Evolutionary conservation across 2,113 vertebrate species (phyloP), one percentile per base, ranked within the genome.

Genomic region (Phaethon lepturus): DNA sequence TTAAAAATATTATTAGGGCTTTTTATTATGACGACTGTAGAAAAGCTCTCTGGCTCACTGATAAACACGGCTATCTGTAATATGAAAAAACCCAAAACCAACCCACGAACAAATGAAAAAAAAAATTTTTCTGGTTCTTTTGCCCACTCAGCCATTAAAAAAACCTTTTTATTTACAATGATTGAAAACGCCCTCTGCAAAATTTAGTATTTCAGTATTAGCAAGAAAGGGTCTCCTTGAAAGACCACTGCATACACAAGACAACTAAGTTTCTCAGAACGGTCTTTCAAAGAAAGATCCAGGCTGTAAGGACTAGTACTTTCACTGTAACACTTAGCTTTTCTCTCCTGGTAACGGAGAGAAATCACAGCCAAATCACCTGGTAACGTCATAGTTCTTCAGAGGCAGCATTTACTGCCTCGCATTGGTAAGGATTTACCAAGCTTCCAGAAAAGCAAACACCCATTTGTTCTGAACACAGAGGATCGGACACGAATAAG

Each of bases 1-100:
- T 97, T 96, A 92, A 94, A 97, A 98, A 97, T 95, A 96, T 91
- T 95, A 97, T 94, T 93, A 91, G 95, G 77, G 86, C 55, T 95
- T 95, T 97, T 96, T 93, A 74, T 91, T 86, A 45, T 49, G 44
- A 53, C 78, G 85, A 78, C 90, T 88, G 44, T 18, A 38, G 91
- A 94, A 92, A 88, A 63, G 85, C 49, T 83, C 77, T 63, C 53
- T 73, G 91, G 76, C 88, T 96, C 75, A 74, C 74, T 88, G 94
- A 91, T 77, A 97, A 97, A 94, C 16, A 52, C 74, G 83, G 77
- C 53, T 95, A 69, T 88, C 72, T 66, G 29, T 58, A 63, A 68
- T 44, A 31, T 24, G 6, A 33, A 22, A 58, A 42, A 14, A 49
- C 18, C 9, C 25, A 16, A 13, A 7, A 7, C 38, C 38, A 38